Percentiles rank a stretch among this genome's conserved stretches.
Conservation (phyloP, 2,888 invertebrate species). For the Aphidoletes aphidimyza region DNA sequence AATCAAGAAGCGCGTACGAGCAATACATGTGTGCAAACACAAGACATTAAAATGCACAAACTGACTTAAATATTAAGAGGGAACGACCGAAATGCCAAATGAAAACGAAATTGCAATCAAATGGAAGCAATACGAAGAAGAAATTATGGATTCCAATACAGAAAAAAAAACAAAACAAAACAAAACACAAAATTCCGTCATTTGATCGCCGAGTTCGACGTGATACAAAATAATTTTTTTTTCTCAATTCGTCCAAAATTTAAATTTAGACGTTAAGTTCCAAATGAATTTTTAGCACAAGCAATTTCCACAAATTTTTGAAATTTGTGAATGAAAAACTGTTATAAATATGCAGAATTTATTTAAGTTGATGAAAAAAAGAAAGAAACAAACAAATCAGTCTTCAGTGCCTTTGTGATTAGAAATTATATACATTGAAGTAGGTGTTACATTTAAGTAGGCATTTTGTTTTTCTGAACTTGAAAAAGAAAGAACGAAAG, state of each 20-base stretch:
- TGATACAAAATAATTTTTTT: background rate
- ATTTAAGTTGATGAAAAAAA: background rate
- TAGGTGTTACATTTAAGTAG: background rate
- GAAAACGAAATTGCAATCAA: background rate
- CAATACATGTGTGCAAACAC: conserved; percentile 19
- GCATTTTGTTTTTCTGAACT: background rate
- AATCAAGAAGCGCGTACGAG: too few relatives aligned
- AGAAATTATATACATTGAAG: background rate
- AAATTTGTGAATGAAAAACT: background rate
- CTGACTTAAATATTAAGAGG: conserved; percentile 21
- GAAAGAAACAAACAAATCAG: conserved; percentile 7
- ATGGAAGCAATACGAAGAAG: background rate
- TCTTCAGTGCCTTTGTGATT: conserved; percentile 50
- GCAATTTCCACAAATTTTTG: background rate
- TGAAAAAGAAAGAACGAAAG: too few relatives aligned
- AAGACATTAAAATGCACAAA: background rate
- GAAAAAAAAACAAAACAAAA: background rate
- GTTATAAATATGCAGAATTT: background rate
- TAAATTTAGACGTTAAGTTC: conserved; percentile 10
- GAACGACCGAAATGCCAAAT: conserved; percentile 28
- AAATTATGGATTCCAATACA: too few relatives aligned
- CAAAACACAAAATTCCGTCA: background rate
- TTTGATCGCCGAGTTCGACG: background rate
- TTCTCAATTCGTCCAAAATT: background rate
- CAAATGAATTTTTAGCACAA: too few relatives aligned